Evolutionary conservation across 37 sponge, comb jelly and placozoan species (phyloP), one percentile per base, ranked within the genome.

Genomic region (Aplysina aerophoba): DNA sequence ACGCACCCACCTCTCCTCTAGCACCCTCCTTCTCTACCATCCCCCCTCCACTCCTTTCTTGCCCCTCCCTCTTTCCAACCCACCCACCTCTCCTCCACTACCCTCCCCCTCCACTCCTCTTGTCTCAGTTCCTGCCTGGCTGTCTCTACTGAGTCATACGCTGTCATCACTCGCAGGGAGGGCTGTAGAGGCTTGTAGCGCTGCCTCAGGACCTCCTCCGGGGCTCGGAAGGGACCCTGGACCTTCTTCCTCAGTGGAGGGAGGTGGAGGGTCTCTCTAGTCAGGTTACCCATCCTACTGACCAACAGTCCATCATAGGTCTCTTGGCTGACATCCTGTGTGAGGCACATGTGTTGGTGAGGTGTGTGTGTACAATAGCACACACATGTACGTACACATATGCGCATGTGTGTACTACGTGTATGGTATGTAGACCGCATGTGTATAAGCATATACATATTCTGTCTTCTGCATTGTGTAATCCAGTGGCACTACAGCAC

Each of bases 161-260:
- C 56, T 20, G 93, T 93, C 33, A 85, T 36, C 21, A 93, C 93
- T 31, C 90, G 73, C 15, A 93, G 88, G 4, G 93, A 86, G 0
- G 93, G 90, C 60, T 85, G 63, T 0, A 93, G 85, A 4, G 89
- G 87, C 35, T 56, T 74, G 56, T 35, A 33, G 53, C 81, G 82
- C 37, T 86, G 86, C 68, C 69, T 81, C 82, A 55, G 53, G 58
- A 93, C 93, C 72, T 89, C 81, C 34, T 87, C 85, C n/a, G 90
- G 79, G 0, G 66, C 3, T 54, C 56, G 36, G 82, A 93, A 93
- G 19, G 93, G 93, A 44, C 93, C 93, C 77, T 92, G 87, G 27
- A 62, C 64, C 28, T 62, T 62, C 12, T 62, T 62, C 64, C 11
- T 62, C 4, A 62, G 4, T 2, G 64, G 64, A 28, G 64, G 64